A percentile compares a stretch with the other conserved stretches of the same genome.
phyloP scores from a whole-genome alignment of 2,113 vertebrate species.

The Campylomormyrus numenius region DNA sequence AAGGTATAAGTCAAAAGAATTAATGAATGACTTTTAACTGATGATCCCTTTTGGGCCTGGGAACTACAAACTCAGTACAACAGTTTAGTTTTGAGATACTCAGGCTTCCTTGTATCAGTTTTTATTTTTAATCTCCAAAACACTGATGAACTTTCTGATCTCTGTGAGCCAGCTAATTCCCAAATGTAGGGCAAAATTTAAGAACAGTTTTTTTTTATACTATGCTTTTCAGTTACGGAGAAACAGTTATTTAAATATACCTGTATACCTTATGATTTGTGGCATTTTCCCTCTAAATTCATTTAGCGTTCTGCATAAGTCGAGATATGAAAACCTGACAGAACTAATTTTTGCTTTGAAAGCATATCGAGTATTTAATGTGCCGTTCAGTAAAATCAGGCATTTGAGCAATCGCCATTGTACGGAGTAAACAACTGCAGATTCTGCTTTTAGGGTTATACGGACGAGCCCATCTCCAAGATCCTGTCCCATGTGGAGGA shows the following conservation, averaged over 20 bases:
- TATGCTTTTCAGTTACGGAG: neutral
- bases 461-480: constrained; percentile 88
- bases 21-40: neutral
- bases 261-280: neutral
- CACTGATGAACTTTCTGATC: neutral
- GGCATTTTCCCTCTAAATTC: neutral
- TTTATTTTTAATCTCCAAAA: neutral
- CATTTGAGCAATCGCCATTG: neutral
- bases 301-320: neutral
- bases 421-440: neutral
- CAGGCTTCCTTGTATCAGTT: neutral
- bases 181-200: neutral
- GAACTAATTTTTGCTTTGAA: neutral
- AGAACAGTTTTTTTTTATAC: neutral
- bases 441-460: constrained; percentile 72
- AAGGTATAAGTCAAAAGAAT: neutral
- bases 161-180: neutral
- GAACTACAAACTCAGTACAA: neutral
- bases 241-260: neutral
- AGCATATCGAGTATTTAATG: neutral
- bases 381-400: neutral
- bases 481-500: constrained; percentile 91
- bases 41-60: neutral
- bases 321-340: neutral
- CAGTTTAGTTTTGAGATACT: neutral